phyloP scores from a whole-genome alignment of 2,797 vertebrate species.

The Myotis daubentonii region DNA sequence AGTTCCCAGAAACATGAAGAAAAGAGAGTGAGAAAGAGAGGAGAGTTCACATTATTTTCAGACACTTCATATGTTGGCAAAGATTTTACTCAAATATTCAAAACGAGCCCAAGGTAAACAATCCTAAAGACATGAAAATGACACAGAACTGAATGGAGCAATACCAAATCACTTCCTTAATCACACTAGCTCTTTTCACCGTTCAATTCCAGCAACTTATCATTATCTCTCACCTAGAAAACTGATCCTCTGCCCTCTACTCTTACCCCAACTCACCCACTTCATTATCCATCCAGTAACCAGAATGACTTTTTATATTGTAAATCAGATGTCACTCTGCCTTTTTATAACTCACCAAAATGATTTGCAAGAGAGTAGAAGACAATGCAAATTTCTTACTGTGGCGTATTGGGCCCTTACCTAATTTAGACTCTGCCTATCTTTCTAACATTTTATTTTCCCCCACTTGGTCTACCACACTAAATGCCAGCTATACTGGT shows the following conservation, averaged over 20 bases:
- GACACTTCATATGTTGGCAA: neutral
- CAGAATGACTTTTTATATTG: neutral
- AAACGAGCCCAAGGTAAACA: neutral
- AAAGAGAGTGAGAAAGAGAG: neutral
- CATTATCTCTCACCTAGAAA: neutral
- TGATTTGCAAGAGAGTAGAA: neutral
- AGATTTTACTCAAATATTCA: neutral
- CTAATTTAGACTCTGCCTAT: neutral
- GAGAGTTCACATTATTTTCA: neutral
- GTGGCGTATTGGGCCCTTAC: neutral
- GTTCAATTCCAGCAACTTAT: neutral
- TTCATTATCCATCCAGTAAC: neutral
- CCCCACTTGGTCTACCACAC: neutral
- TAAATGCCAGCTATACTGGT: neutral
- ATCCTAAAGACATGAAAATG: neutral
- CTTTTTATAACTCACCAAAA: neutral
- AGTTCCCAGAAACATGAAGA: neutral
- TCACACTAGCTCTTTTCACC: neutral
- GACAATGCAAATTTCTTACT: constrained; percentile 4
- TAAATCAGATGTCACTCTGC: neutral
- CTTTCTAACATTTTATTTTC: neutral
- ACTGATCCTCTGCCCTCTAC: neutral
- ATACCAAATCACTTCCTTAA: neutral
- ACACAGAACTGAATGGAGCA: neutral
- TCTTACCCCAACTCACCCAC: neutral